Percentiles rank a stretch among this genome's conserved stretches.
phyloP scores from a whole-genome alignment of 2,797 vertebrate genomes.

The Melanogrammus aeglefinus region DNA sequence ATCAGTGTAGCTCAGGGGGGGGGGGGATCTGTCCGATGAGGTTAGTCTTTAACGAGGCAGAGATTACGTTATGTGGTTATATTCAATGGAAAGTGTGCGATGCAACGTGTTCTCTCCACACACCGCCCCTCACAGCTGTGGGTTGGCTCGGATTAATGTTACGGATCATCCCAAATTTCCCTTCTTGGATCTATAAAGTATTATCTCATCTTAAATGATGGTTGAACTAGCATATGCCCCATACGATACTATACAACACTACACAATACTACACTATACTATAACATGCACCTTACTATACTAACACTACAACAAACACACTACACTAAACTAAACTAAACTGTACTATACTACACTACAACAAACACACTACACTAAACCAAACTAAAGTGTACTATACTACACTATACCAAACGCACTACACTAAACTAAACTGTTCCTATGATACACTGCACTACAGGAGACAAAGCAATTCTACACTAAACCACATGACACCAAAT shows the following conservation, averaged over 20 bases:
- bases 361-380: neutral
- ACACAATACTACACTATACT: neutral
- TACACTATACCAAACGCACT: neutral
- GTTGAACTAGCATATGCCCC: neutral
- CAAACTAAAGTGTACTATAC: neutral
- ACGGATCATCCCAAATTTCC: neutral
- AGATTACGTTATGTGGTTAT: neutral
- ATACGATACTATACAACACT: neutral
- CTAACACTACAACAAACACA: neutral
- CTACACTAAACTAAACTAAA: neutral
- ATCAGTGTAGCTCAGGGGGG: neutral
- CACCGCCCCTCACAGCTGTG: neutral
- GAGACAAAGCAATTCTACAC: neutral
- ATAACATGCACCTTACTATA: neutral
- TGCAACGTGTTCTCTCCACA: neutral
- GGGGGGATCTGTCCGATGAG: neutral
- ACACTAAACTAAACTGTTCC: neutral
- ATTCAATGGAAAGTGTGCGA: neutral
- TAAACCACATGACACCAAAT: neutral
- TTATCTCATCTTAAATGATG: neutral
- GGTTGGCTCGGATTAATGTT: neutral
- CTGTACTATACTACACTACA: neutral
- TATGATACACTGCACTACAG: neutral
- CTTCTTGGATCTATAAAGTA: neutral
- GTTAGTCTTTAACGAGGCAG: neutral